phyloP scores from a whole-genome alignment of 2,888 invertebrate species.

The Plagodis dolabraria region DNA sequence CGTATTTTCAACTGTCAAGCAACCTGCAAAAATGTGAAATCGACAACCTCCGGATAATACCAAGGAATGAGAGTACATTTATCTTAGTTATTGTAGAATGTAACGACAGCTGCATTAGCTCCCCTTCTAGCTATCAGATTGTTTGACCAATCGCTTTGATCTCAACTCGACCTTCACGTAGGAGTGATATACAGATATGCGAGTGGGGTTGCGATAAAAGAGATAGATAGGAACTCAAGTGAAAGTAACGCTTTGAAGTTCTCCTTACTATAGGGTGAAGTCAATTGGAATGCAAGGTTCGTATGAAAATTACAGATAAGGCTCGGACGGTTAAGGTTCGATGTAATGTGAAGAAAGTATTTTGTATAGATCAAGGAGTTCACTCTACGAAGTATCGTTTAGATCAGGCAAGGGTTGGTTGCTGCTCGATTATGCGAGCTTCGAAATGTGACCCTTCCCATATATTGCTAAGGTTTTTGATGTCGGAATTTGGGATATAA shows the following conservation, averaged over 20 bases:
- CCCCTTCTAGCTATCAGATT: conserved; percentile 18
- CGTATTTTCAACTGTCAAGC: too few species aligned
- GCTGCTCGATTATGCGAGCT: conserved; percentile 12
- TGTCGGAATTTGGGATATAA: too few species aligned
- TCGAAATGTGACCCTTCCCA: conserved; percentile 9
- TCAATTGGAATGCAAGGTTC: conserved; percentile 21
- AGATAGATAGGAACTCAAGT: conserved; percentile 34
- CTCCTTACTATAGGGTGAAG: conserved; percentile 20
- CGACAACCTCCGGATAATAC: too few species aligned
- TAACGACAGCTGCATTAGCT: too few species aligned
- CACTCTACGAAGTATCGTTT: too few species aligned
- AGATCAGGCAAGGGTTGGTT: not conserved
- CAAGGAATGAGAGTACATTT: too few species aligned
- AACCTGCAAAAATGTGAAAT: too few species aligned
- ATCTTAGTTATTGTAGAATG: too few species aligned
- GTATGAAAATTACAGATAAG: conserved; percentile 28
- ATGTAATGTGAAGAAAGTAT: not conserved
- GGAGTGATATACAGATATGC: conserved; percentile 38
- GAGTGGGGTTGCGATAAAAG: conserved; percentile 39
- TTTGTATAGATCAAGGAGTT: conserved; percentile 11
- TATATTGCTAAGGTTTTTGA: not conserved
- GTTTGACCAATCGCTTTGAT: conserved; percentile 42
- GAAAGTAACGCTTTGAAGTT: conserved; percentile 41
- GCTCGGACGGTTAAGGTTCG: not conserved
- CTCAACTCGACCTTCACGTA: conserved; percentile 29